Conservation (phyloP, 2,113 vertebrate species). For the Calyptommatus sinebrachiatus region DNA sequence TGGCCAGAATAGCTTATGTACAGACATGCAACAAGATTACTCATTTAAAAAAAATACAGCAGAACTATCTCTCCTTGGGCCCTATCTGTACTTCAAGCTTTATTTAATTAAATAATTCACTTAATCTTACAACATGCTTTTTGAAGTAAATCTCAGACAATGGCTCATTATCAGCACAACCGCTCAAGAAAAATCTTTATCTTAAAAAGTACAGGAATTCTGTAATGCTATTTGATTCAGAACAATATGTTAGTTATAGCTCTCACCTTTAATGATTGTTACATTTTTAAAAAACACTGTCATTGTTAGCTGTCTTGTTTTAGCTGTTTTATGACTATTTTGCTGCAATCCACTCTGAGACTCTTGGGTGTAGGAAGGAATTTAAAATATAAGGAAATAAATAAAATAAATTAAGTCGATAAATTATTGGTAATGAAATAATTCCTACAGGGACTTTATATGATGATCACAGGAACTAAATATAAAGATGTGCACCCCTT, state of each 20-base stretch:
- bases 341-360: no score
- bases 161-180: constrained; percentile 71
- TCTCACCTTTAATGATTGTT: neutral
- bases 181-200: neutral
- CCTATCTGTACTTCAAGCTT: constrained; percentile 56
- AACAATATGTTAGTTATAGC: constrained; percentile 35
- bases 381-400: no score
- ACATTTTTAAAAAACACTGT: neutral
- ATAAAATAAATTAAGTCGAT: constrained; percentile 1
- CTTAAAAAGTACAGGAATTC: constrained; percentile 27
- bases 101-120: constrained; percentile 62
- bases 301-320: neutral
- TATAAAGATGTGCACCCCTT: neutral
- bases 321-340: no score
- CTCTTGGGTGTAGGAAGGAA: no score
- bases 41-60: constrained; percentile 68
- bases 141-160: constrained; percentile 32
- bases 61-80: constrained; percentile 68
- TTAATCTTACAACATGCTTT: constrained; percentile 25
- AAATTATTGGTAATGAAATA: constrained; percentile 23
- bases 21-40: constrained; percentile 84
- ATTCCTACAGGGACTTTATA: neutral
- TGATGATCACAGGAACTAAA: constrained; percentile 1
- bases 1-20: constrained; percentile 90
- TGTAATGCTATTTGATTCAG: constrained; percentile 32